Percentiles rank a stretch among this genome's conserved stretches.
These are phyloP conservation scores for Pammene fasciana DNA, from an alignment of 2,888 invertebrate species.

Conservation along the genomic window DNA sequence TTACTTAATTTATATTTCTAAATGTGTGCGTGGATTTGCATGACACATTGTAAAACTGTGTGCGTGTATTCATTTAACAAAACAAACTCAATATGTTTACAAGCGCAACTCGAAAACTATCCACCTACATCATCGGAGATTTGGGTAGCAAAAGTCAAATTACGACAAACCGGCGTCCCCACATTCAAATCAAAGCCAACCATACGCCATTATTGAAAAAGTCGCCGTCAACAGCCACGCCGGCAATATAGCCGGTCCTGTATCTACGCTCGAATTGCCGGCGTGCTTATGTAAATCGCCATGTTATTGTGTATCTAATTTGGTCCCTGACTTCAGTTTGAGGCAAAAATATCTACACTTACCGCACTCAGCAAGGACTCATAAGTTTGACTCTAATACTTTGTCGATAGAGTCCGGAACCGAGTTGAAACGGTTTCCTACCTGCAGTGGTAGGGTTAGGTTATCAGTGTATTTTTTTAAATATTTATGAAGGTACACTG, in stretches of 20 bases:
- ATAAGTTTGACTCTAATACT: neutral
- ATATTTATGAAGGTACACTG: constrained; percentile 79
- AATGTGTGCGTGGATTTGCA: no score
- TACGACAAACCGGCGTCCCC: constrained; percentile 6
- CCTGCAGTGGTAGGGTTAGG: constrained; percentile 45
- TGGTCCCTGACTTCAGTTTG: constrained; percentile 57
- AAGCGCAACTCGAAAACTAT: neutral
- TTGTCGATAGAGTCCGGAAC: neutral
- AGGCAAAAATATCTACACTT: constrained; percentile 6
- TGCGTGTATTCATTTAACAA: no score
- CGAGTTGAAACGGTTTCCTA: neutral
- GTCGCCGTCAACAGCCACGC: constrained; percentile 57
- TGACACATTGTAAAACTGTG: no score
- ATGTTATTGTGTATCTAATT: constrained; percentile 83
- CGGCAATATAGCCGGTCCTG: constrained; percentile 75
- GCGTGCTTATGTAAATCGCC: constrained; percentile 82
- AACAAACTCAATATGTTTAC: neutral
- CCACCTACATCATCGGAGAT: constrained; percentile 6
- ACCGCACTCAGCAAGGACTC: neutral
- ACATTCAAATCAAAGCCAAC: constrained; percentile 24
- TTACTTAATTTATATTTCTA: no score
- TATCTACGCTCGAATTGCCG: constrained; percentile 78
- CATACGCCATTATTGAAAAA: constrained; percentile 48
- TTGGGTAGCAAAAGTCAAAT: constrained; percentile 14
- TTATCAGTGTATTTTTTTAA: constrained; percentile 77